These are phyloP conservation scores for Petromus typicus DNA, from an alignment of 2,113 vertebrate species.

Conservation along the genomic window DNA sequence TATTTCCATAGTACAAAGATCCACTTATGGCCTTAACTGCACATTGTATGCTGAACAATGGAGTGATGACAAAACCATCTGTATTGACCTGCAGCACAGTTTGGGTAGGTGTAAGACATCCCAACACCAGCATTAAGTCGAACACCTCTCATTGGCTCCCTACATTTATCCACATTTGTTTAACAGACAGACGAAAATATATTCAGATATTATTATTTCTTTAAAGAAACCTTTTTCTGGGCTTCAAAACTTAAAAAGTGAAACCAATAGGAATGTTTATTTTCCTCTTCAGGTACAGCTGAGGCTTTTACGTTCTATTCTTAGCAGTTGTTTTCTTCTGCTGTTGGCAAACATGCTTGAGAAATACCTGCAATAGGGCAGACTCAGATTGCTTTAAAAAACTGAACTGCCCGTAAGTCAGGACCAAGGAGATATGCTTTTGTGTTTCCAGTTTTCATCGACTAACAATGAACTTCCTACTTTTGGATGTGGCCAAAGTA, in stretches of 20 bases:
- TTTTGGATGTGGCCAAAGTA: neutral
- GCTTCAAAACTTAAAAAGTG: neutral
- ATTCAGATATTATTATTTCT: constrained; percentile 34
- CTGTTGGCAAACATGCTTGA: neutral
- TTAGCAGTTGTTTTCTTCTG: neutral
- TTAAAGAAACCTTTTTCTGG: neutral
- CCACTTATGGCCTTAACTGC: neutral
- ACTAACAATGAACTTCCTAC: constrained; percentile 1
- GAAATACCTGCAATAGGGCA: neutral
- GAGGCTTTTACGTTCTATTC: neutral
- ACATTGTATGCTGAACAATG: neutral
- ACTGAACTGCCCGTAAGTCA: neutral
- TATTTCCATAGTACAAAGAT: neutral
- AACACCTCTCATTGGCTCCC: neutral
- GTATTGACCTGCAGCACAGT: neutral
- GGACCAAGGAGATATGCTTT: neutral
- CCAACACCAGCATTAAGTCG: neutral
- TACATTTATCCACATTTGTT: neutral
- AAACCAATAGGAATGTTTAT: neutral
- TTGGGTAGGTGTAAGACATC: neutral
- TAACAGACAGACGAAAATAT: neutral
- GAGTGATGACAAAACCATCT: neutral
- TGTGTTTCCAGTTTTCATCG: neutral
- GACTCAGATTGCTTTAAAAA: neutral
- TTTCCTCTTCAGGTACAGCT: neutral